These are phyloP conservation scores for Pseudomyrmex concolor DNA, from an alignment of 1,140 invertebrate species.

Conservation along the genomic window DNA sequence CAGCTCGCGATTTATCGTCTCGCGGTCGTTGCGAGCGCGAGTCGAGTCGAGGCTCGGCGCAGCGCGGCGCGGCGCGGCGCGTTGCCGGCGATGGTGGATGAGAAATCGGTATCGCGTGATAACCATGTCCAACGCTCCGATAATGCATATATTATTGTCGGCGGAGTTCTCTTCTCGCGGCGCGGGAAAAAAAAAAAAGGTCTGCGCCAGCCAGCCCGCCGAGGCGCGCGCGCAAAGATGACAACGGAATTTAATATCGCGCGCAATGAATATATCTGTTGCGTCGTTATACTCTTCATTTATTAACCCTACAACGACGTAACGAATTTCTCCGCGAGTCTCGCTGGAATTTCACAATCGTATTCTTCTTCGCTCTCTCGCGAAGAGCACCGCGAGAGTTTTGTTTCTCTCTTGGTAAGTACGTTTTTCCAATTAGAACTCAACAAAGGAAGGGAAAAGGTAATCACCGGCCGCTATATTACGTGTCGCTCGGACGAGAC, in stretches of 20 bases:
- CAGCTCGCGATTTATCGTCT: conserved; percentile 48
- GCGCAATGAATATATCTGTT: conserved; percentile 49
- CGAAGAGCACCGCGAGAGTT: neutral
- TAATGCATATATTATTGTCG: conserved; percentile 59
- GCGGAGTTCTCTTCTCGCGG: neutral
- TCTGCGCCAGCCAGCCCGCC: too few species aligned
- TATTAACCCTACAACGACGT: conserved; percentile 44
- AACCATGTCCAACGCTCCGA: conserved; percentile 50
- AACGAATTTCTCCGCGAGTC: conserved; percentile 28
- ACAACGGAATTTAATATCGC: conserved; percentile 55
- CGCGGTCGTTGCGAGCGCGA: conserved; percentile 26
- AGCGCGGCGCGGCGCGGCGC: neutral
- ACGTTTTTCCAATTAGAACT: conserved; percentile 52
- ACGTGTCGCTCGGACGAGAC: conserved; percentile 52
- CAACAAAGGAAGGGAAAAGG: conserved; percentile 54
- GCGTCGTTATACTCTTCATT: conserved; percentile 48
- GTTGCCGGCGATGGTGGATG: conserved; percentile 31
- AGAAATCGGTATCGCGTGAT: conserved; percentile 59
- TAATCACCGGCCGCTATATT: conserved; percentile 63
- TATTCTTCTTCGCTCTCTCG: conserved; percentile 1
- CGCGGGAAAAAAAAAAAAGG: neutral
- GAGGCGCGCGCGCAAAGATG: conserved; percentile 23
- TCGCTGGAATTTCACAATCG: conserved; percentile 50
- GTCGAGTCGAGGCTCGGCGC: neutral
- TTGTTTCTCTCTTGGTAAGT: conserved; percentile 25